A percentile compares a stretch with the other conserved stretches of the same genome.
Evolutionary conservation across 2,797 vertebrate species (phyloP).

Genomic region (Echeneis naucrates): DNA sequence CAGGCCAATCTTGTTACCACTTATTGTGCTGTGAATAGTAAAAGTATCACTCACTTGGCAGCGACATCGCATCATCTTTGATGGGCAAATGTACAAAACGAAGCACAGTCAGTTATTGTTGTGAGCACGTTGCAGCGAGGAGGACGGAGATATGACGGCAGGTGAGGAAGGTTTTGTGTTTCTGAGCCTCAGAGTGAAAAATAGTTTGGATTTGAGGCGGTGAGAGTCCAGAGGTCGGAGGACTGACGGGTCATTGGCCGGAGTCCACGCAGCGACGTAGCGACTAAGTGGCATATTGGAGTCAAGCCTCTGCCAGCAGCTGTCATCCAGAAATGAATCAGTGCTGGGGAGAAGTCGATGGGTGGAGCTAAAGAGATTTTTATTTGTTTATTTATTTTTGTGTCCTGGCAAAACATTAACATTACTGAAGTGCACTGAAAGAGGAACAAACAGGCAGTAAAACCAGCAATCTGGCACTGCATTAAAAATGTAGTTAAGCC

Average conservation of each 20-base stretch:
- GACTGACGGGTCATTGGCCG: constrained; percentile 14
- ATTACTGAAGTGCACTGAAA: background rate
- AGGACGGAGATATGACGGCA: constrained; percentile 24
- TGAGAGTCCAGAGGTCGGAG: constrained; percentile 13
- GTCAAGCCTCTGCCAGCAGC: background rate
- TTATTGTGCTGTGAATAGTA: constrained; percentile 69
- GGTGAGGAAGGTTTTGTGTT: constrained; percentile 14
- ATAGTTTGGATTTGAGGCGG: background rate
- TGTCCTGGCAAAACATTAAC: constrained; percentile 1
- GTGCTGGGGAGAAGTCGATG: background rate
- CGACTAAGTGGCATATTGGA: constrained; percentile 12
- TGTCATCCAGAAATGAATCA: background rate
- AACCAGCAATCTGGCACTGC: background rate
- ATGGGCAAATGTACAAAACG: constrained; percentile 26
- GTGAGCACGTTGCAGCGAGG: constrained; percentile 32
- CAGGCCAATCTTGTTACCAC: constrained; percentile 64
- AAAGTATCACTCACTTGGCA: constrained; percentile 57
- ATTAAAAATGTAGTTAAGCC: background rate
- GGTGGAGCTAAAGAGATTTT: background rate
- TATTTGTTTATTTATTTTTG: background rate
- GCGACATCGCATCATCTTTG: constrained; percentile 46
- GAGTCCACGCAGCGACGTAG: constrained; percentile 2
- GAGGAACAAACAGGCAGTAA: background rate
- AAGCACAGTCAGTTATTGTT: constrained; percentile 38
- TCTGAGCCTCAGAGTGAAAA: background rate